Conservation (phyloP, 2,113 vertebrate species). For the Callorhinus ursinus region DNA sequence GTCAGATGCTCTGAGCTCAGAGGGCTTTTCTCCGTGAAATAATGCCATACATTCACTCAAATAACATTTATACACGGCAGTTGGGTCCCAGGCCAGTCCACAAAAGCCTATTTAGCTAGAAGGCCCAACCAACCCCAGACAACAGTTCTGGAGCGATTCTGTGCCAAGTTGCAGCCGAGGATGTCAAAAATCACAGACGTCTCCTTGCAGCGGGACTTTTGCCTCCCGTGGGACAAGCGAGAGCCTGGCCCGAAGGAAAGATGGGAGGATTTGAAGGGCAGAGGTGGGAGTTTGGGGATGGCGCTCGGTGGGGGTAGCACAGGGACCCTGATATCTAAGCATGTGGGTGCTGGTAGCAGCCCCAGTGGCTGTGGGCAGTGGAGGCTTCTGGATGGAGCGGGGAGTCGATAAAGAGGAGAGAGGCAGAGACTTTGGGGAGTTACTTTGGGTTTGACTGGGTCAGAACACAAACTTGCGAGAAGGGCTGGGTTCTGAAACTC, state of each 20-base stretch:
- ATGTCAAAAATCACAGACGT: neutral
- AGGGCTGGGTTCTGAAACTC: neutral
- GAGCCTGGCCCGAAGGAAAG: neutral
- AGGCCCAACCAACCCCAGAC: neutral
- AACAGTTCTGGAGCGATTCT: neutral
- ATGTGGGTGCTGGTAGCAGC: neutral
- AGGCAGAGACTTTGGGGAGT: neutral
- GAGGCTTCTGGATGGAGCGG: neutral
- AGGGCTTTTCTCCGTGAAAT: constrained; percentile 32
- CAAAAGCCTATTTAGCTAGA: constrained; percentile 20
- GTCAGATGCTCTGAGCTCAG: neutral
- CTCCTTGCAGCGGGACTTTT: neutral
- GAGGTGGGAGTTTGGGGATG: neutral
- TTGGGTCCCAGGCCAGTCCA: neutral
- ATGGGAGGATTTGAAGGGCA: neutral
- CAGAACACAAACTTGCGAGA: neutral
- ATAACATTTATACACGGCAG: neutral
- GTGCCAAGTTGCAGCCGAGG: neutral
- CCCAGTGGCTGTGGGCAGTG: neutral
- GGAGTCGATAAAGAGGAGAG: neutral
- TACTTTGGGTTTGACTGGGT: neutral
- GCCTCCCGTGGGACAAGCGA: neutral
- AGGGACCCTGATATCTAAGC: neutral
- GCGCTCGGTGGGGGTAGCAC: neutral
- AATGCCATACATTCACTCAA: neutral